Evolutionary conservation across 2,888 invertebrate species (phyloP).

Genomic region (Sesia apiformis): DNA sequence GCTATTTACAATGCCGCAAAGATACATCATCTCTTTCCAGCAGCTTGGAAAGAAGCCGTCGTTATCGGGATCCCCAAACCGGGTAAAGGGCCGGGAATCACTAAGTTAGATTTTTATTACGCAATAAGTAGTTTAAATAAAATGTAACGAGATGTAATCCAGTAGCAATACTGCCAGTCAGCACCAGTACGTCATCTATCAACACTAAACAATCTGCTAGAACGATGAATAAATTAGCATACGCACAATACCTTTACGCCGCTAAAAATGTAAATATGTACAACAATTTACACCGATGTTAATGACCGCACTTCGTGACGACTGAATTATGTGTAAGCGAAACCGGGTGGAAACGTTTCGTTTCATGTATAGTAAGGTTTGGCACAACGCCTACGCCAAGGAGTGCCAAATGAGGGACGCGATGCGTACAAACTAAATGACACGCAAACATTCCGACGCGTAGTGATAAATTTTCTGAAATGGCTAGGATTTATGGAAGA

Average conservation of each 20-base stretch:
- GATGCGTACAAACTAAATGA: slow-evolving; percentile 7
- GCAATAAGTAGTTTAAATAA: too few species aligned
- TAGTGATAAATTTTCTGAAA: neutral
- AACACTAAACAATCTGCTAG: too few species aligned
- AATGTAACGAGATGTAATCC: too few species aligned
- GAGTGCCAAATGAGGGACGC: slow-evolving; percentile 34
- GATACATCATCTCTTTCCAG: too few species aligned
- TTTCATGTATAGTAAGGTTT: slow-evolving; percentile 5
- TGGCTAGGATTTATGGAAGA: neutral
- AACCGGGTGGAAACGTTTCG: neutral
- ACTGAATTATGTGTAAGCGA: neutral
- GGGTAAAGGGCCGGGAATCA: too few species aligned
- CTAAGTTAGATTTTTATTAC: too few species aligned
- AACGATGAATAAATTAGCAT: neutral
- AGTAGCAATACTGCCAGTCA: too few species aligned
- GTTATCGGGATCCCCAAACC: too few species aligned
- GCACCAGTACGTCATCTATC: too few species aligned
- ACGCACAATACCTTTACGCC: neutral
- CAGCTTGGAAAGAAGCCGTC: too few species aligned
- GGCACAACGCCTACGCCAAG: slow-evolving; percentile 28
- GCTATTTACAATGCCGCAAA: too few species aligned
- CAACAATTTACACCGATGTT: neutral
- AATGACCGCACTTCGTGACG: neutral
- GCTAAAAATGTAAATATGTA: neutral
- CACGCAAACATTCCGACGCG: slow-evolving; percentile 14